Evolutionary conservation across 30 jellyfish, hydroid and myxozoan species (phyloP).

Genomic region (Pelagia noctiluca): DNA sequence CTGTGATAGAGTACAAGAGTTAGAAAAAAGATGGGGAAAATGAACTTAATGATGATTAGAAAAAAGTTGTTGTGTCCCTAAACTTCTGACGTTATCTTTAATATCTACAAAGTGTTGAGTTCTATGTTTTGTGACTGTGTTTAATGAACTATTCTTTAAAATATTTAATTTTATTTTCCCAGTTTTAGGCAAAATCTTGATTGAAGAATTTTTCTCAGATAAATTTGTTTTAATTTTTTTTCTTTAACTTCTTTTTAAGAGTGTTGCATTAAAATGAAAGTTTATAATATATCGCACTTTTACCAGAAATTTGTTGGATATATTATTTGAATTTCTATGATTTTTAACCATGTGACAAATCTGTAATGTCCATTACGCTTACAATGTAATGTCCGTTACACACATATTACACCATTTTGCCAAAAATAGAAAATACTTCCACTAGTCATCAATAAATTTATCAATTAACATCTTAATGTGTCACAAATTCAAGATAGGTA

Average conservation of each 20-base stretch:
- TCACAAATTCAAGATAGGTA: neutral
- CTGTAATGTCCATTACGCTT: conserved; percentile 1
- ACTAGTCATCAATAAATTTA: neutral
- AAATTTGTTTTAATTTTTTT: neutral
- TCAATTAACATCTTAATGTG: neutral
- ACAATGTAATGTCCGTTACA: conserved; percentile 3
- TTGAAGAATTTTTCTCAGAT: neutral
- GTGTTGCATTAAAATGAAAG: conserved; percentile 2
- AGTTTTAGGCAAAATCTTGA: neutral
- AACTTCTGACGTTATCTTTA: neutral
- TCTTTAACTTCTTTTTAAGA: neutral
- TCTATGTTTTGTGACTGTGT: neutral
- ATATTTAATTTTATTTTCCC: neutral
- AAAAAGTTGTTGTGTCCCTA: neutral
- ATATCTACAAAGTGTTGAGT: neutral
- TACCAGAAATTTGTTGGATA: neutral
- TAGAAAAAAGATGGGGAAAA: conserved; percentile 51
- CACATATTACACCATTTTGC: neutral
- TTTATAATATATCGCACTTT: neutral
- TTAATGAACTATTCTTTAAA: neutral
- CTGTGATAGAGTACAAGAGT: conserved; percentile 49
- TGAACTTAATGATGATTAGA: neutral
- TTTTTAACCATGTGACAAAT: conserved; percentile 1
- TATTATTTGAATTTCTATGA: neutral
- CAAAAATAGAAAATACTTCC: neutral